phyloP scores from a whole-genome alignment of 1,140 invertebrate genomes.

The Pseudomyrmex gracilis region DNA sequence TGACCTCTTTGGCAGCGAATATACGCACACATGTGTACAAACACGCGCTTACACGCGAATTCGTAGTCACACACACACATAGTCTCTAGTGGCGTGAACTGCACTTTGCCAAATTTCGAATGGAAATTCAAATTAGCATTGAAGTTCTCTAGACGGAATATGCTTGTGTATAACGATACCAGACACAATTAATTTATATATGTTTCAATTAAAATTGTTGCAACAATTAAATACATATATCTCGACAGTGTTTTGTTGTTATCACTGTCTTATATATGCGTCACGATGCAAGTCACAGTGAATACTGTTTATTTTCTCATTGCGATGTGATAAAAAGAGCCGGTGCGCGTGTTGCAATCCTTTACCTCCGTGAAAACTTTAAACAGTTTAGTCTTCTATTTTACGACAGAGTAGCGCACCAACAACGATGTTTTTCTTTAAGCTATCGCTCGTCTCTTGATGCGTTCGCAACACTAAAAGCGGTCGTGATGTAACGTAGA shows the following conservation, averaged over 20 bases:
- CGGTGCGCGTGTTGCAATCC: not conserved
- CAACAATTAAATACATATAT: not conserved
- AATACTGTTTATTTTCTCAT: constrained; percentile 20
- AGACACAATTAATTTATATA: too few relatives aligned
- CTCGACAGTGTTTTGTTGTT: constrained; percentile 8
- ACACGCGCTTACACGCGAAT: constrained; percentile 48
- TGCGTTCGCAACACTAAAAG: not conserved
- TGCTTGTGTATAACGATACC: too few relatives aligned
- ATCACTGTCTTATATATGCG: not conserved
- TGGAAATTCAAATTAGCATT: constrained; percentile 25
- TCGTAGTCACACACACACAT: not conserved
- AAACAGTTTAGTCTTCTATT: not conserved
- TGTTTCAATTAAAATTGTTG: too few relatives aligned
- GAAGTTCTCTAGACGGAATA: not conserved
- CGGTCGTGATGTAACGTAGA: not conserved
- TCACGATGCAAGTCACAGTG: constrained; percentile 15
- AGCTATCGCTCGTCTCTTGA: not conserved
- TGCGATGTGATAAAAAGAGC: not conserved
- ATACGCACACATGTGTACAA: too few relatives aligned
- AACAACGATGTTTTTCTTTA: not conserved
- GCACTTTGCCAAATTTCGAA: constrained; percentile 24
- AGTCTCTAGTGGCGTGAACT: not conserved
- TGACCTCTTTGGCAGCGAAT: constrained; percentile 75
- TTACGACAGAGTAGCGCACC: not conserved
- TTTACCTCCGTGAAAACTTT: not conserved